These are phyloP conservation scores for Dysdera silvatica DNA, from an alignment of 1,140 invertebrate species.

Conservation along the genomic window DNA sequence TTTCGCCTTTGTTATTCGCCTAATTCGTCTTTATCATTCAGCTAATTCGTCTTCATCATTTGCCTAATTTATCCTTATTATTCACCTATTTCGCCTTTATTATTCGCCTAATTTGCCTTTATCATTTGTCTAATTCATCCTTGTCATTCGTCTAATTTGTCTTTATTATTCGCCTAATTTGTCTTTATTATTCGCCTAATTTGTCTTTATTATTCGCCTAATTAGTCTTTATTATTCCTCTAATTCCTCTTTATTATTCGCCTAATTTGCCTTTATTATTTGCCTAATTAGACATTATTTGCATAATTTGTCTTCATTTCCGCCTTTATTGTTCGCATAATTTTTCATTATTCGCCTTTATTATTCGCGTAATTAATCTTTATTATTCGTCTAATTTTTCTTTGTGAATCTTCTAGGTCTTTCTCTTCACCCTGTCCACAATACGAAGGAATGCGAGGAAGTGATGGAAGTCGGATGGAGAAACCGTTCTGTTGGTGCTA, in stretches of 20 bases:
- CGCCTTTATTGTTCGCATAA: not conserved
- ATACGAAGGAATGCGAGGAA: constrained; percentile 61
- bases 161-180: no score
- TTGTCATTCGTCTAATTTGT: no score
- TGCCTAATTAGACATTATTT: no score
- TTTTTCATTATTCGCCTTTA: not conserved
- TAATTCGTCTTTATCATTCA: constrained; percentile 5
- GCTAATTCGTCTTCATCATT: constrained; percentile 59
- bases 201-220: no score
- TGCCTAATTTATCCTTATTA: no score
- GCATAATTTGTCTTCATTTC: not conserved
- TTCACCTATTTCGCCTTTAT: no score
- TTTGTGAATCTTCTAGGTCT: constrained; percentile 50
- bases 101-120: no score
- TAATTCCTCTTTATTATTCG: no score
- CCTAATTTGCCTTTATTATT: no score
- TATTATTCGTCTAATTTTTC: not conserved
- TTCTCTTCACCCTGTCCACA: constrained; percentile 65
- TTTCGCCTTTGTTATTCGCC: not conserved
- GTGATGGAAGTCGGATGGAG: constrained; percentile 67
- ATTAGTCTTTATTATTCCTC: no score
- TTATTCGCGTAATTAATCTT: not conserved
- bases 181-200: no score
- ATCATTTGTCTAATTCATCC: no score
- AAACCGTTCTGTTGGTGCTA: constrained; percentile 65